Evolutionary conservation across 64 coral and sea anemone genomes (phyloP), one percentile per base, ranked within the genome.

Genomic region (Stichodactyla helianthus): DNA sequence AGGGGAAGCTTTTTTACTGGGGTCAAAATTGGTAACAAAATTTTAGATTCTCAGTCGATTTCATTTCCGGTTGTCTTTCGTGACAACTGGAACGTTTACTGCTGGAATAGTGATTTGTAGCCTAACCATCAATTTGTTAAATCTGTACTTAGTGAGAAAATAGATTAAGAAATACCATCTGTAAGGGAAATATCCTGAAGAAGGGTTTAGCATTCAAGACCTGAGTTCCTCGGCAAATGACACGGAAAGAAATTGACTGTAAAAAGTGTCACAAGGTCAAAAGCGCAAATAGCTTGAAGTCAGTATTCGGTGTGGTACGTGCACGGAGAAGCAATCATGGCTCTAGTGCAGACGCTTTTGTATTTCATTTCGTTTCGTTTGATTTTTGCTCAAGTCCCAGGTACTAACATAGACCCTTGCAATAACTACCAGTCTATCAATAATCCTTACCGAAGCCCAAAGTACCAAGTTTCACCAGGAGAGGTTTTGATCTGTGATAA

Each of bases 361-460:
- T 44, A 44, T 44, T 44, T 44, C 35, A 44, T 44, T 44, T 44
- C 35, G 35, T 44, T 74, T 74, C 10, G 25, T 23, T 74, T 74
- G 68, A 12, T 27, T 4, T 9, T 23, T 12, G 27, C 68, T 27
- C 4, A 27, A 1, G 25, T 31, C 68, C 25, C 22, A 27, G 25
- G 68, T 74, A 6, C 12, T 52, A 28, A 44, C 35, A 3, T 31
- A 82, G 89, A 90, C 71, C 89, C 89, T 85, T 90, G 89, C 44
- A 56, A 18, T 20, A 52, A 83, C 5, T 51, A 90, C 51, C 20
- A 55, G 3, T 52, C 18, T 0, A 54, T 90, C 14, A 27, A 77
- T 53, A 54, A 90, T 57, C 81, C 52, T 1, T 90, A 77, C 26
- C 82, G 88, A 5, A 90, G 81, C 26, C 26, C 70, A 65, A 63